Conservation (phyloP, 2,888 invertebrate genomes). For the Fragum whitleyi region DNA sequence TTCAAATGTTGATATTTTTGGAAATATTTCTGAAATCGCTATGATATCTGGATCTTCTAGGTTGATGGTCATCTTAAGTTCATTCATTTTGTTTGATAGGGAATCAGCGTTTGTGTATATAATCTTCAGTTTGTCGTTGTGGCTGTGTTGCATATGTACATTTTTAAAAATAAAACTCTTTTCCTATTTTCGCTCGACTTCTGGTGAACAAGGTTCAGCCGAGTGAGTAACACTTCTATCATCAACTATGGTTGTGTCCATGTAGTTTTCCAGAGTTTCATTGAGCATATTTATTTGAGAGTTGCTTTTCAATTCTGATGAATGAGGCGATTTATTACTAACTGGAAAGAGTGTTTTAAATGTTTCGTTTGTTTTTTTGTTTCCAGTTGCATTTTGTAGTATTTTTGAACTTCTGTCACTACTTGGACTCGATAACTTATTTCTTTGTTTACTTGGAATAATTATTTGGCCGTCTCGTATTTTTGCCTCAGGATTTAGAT, state of each 20-base stretch:
- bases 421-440: background rate
- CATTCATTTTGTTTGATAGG: no score
- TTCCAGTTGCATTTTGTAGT: background rate
- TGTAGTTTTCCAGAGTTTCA: background rate
- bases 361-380: background rate
- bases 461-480: background rate
- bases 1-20: background rate
- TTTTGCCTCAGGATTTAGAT: background rate
- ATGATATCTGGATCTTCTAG: background rate
- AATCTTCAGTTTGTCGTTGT: background rate
- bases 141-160: background rate
- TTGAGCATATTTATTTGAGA: background rate
- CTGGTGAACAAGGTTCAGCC: background rate
- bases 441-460: background rate
- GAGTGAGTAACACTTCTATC: background rate
- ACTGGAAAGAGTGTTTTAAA: background rate
- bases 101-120: no score
- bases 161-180: no score
- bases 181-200: background rate
- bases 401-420: no score
- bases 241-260: slow-evolving; percentile 2
- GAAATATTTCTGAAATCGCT: background rate
- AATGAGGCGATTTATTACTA: background rate
- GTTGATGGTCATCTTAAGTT: background rate
- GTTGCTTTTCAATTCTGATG: background rate